Base-by-base conservation (phyloP, 2,888 invertebrate species). In the Argyresthia goedartella region DNA sequence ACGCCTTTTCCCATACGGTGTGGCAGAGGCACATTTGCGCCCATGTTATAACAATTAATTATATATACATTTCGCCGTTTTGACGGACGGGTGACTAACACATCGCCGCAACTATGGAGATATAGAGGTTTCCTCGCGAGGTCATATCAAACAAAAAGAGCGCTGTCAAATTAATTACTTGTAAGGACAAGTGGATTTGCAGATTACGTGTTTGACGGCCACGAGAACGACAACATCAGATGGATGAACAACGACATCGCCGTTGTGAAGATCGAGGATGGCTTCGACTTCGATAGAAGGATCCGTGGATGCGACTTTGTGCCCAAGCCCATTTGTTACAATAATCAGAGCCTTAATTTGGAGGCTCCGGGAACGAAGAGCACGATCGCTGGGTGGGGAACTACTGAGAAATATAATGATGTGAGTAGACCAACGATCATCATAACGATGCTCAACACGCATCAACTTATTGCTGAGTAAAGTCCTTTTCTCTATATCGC, bases 231-330 rank as follows among this genome's bases (percentile, higher is more conserved):
- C 55, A 81, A 82, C 53, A 76, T 84, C 14, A 64, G 79, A 52
- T 84, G 82, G 82, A 80, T 84, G 82, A 80, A 78, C 66, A 81
- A 82, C 54, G 82, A 84, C 55, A 81, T 84, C 7, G 82, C 82
- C 0, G 65, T 84, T 0, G 80, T 82, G 0, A 82, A 79, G 52
- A 62, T 81, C 0, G 82, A 82, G 53, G 81, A 78, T 15, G 77
- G 78, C 0, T 84, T 84, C 46, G 80, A 82, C 52, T 82, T 82
- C 54, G 70, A 63, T 1, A 61, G 80, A 25, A 65, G 75, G 10
- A 66, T 81, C 2, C 63, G 67, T 46, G 82, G 82, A 1, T 84
- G 82, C 50, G 81, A 81, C 34, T 81, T 80, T 44, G 56, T 77
- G 1, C 82, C 82, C 0, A 77, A 73, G 35, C 81, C 81, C 0